A percentile compares a stretch with the other conserved stretches of the same genome.
phyloP scores from a whole-genome alignment of 35 echinoderm and acorn worm species.

The Hemicentrotus pulcherrimus region DNA sequence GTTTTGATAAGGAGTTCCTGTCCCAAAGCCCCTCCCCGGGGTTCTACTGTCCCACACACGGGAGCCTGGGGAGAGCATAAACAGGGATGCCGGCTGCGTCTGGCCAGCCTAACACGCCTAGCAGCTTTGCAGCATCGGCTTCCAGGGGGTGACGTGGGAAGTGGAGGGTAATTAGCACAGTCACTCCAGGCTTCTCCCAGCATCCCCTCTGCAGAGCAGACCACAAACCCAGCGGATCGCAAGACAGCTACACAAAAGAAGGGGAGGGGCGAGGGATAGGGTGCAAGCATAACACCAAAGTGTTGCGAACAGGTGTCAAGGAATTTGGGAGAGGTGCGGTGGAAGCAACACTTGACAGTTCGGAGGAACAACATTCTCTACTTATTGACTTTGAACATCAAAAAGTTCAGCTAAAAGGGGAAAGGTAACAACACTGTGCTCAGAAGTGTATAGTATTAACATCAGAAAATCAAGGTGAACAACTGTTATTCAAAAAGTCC shows the following conservation, averaged over 20 bases:
- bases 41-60: not conserved
- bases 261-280: not conserved
- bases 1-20: slow-evolving; percentile 17
- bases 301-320: slow-evolving; percentile 15
- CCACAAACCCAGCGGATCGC: not conserved
- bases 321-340: slow-evolving; percentile 25
- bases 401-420: slow-evolving; percentile 4
- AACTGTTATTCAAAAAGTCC: not conserved
- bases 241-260: not conserved
- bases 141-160: not conserved
- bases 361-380: not conserved
- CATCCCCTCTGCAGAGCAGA: not conserved
- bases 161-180: not conserved
- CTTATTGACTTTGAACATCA: not conserved
- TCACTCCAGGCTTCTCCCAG: not conserved
- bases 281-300: slow-evolving; percentile 6
- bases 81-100: not conserved
- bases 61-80: not conserved
- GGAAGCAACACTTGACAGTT: slow-evolving; percentile 13
- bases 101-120: not conserved
- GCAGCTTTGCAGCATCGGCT: not conserved
- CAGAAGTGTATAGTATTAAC: not conserved
- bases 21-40: not conserved
- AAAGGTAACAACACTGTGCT: not conserved
- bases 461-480: not conserved